Evolutionary conservation across 2,888 invertebrate genomes (phyloP), one percentile per base, ranked within the genome.

Genomic region (Molanna angustata): DNA sequence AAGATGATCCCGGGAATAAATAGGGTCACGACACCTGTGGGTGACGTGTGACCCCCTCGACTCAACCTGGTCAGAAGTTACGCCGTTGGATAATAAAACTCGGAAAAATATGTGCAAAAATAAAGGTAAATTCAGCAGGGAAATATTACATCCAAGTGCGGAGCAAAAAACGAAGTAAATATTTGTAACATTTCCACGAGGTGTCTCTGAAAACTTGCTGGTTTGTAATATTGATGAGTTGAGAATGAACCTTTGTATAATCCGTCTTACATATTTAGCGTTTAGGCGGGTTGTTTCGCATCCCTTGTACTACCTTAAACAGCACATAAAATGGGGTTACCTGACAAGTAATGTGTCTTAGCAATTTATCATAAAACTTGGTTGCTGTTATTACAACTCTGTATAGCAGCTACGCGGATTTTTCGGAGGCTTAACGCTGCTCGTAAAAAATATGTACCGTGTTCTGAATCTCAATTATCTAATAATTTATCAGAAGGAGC

Each of bases 11-110:
- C 13, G 4, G 45, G 45, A 33, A 49, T 52, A 52, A 56, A 52
- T 52, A 57, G 57, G 53, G 57, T 51, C 49, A 50, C 32, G 41
- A 57, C 57, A 57, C 57, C 57, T 57, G 57, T 57, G 47, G 49
- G 54, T 48, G 54, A 51, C 51, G 47, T 43, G 31, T 35, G 39
- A 47, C 27, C 50, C 46, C 27, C 41, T 19, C 21, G 16, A 16
- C 46, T 9, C 39, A 11, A n/a, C 42, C 18, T 21, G 41, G 41
- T 41, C 41, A 41, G 18, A 41, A 20, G 41, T 41, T 33, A 22
- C 32, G 19, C 32, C 19, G 17, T 21, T 37, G 18, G 4, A 41
- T 13, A 19, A 21, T 41, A 21, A 41, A 41, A 41, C 41, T n/a
- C n/a, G n/a, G n/a, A n/a, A n/a, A n/a, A n/a, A n/a, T n/a, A n/a